phyloP scores from a whole-genome alignment of 2,888 invertebrate genomes.

The Oscheius myriophilus region DNA sequence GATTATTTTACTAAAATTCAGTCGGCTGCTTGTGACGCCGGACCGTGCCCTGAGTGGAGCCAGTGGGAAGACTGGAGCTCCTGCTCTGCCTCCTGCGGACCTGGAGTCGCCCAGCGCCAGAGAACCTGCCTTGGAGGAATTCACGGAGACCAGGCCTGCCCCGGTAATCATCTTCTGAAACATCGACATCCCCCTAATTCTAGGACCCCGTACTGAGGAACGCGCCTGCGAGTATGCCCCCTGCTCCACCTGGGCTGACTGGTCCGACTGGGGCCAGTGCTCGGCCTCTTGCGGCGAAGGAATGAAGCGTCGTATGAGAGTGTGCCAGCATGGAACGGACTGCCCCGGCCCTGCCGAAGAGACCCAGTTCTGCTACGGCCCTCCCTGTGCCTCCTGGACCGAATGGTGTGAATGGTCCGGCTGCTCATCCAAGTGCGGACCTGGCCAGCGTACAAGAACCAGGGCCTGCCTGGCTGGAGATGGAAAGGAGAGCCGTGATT shows the following conservation, averaged over 20 bases:
- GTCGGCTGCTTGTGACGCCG: conserved; percentile 54
- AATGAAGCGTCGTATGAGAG: conserved; percentile 53
- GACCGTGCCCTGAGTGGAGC: conserved; percentile 62
- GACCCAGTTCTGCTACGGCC: conserved; percentile 62
- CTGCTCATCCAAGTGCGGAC: conserved; percentile 57
- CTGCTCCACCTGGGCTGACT: conserved; percentile 60
- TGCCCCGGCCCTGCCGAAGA: conserved; percentile 62
- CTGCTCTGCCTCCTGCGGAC: conserved; percentile 60
- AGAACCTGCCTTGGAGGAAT: conserved; percentile 58
- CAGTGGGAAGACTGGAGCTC: conserved; percentile 61
- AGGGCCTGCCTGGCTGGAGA: conserved; percentile 53
- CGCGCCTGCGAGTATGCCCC: conserved; percentile 50
- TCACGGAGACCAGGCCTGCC: conserved; percentile 50
- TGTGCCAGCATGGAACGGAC: conserved; percentile 65
- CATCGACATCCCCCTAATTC: not conserved
- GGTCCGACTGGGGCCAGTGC: conserved; percentile 62
- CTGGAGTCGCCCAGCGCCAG: conserved; percentile 52
- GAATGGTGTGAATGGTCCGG: conserved; percentile 63
- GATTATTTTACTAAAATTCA: no score
- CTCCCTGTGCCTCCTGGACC: conserved; percentile 62
- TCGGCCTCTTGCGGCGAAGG: conserved; percentile 61
- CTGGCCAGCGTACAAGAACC: conserved; percentile 58
- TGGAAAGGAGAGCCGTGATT: conserved; percentile 56
- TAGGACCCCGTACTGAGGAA: conserved; percentile 52
- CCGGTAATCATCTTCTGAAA: conserved; percentile 22